Evolutionary conservation across 1,140 invertebrate species (phyloP), one percentile per base, ranked within the genome.

Genomic region (Zophobas morio): DNA sequence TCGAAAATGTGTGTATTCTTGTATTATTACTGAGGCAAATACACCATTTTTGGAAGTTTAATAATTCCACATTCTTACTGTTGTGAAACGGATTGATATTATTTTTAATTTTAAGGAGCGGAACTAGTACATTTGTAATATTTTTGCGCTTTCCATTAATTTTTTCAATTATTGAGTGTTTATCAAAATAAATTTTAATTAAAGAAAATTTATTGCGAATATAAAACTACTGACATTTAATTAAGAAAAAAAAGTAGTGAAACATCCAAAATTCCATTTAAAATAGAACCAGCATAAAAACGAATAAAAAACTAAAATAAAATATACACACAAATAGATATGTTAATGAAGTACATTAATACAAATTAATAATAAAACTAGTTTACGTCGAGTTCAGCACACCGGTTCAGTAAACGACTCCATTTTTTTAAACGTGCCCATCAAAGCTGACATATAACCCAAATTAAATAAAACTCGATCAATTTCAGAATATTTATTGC

Each of bases 351-450:
- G n/a, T 20, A 66, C 40, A 66, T 42, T 66, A 66, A 66, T 66
- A 66, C 37, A 66, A 46, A 66, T 66, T 66, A 66, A 42, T 66
- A 66, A 66, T 2, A 66, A 66, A 66, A 66, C 60, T 66, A 32
- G 60, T 66, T 66, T 46, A 66, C 6, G 60, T 66, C 42, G 5
- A 66, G 37, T 66, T 66, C 60, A 66, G 37, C 20, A 40, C 60
- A 66, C 39, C 39, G 60, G 60, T 66, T 66, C 39, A 42, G n/a
- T 33, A n/a, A 33, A 66, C 6, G 49, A 2, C 20, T 53, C 54
- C 1, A 57, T 57, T 57, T 57, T 57, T 57, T 57, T 46, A 46
- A 46, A 32, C 3, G 42, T 8, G 42, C 42, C 42, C 42, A 46
- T 46, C 42, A 46, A 20, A 46, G 42, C 42, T 20, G 20, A 32